phyloP scores from a whole-genome alignment of 2,113 vertebrate species.

The Erinaceus europaeus region DNA sequence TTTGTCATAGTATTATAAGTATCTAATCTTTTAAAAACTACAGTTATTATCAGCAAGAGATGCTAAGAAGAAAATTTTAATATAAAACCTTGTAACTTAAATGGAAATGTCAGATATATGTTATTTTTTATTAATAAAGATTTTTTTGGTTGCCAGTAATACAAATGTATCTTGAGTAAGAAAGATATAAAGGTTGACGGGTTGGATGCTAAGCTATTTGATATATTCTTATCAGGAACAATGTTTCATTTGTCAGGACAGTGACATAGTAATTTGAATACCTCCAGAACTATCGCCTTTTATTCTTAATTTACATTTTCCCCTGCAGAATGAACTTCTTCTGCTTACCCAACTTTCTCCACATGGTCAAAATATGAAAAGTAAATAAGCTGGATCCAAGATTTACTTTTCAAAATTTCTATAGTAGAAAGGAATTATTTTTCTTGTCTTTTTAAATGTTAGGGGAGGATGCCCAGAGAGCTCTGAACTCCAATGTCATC shows the following conservation, averaged over 20 bases:
- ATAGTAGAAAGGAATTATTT: neutral
- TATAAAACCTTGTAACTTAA: no score
- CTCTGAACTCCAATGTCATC: no score
- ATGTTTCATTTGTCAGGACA: neutral
- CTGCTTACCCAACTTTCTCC: neutral
- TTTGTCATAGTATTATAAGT: slow-evolving; percentile 24
- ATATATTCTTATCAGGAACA: neutral
- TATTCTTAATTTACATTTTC: neutral
- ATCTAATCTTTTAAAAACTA: slow-evolving; percentile 46
- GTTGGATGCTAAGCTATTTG: neutral
- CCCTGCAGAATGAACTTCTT: neutral
- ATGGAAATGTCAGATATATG: neutral
- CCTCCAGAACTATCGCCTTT: neutral
- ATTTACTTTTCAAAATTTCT: neutral
- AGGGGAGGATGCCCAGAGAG: no score
- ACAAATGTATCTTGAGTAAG: neutral
- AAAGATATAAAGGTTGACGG: neutral
- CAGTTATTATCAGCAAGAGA: neutral
- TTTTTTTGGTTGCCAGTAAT: neutral
- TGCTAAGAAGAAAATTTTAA: neutral
- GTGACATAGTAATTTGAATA: neutral
- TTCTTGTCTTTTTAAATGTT: neutral
- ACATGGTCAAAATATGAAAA: neutral
- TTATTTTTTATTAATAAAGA: neutral
- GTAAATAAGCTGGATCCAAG: neutral